Conservation (phyloP, 2,797 vertebrate genomes). For the Carcharodon carcharias region DNA sequence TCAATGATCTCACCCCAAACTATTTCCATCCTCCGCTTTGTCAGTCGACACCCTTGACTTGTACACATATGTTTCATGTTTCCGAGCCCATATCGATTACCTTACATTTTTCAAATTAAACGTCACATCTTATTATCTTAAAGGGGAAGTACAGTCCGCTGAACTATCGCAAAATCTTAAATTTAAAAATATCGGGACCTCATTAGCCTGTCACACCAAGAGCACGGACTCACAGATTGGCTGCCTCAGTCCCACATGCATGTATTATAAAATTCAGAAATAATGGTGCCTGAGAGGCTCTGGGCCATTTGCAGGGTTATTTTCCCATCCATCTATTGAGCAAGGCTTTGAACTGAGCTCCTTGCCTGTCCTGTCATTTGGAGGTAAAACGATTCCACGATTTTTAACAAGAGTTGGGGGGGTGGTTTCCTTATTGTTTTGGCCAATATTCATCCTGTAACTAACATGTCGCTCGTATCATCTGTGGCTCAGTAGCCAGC, state of each 20-base stretch:
- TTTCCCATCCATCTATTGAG: background rate
- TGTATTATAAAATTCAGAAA: background rate
- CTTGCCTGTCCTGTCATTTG: too few species aligned
- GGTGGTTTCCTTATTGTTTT: too few species aligned
- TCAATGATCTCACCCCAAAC: background rate
- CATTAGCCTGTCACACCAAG: background rate
- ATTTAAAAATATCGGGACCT: background rate
- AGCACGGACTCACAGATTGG: background rate
- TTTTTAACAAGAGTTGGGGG: too few species aligned
- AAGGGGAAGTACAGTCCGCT: background rate
- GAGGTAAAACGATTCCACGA: too few species aligned
- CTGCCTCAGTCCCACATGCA: background rate
- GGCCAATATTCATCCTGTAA: too few species aligned
- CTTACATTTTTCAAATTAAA: background rate
- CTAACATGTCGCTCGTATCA: too few species aligned
- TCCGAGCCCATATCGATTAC: background rate
- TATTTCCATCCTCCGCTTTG: background rate
- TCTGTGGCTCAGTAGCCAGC: too few species aligned
- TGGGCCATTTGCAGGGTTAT: too few species aligned
- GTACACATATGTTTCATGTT: slow-evolving; percentile 14
- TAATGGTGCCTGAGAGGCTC: background rate
- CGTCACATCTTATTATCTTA: background rate
- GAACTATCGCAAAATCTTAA: background rate
- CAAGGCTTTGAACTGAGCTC: background rate
- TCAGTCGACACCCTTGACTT: background rate